These are phyloP conservation scores for Crossocerus cetratus DNA, from an alignment of 2,888 invertebrate species.

Conservation along the genomic window DNA sequence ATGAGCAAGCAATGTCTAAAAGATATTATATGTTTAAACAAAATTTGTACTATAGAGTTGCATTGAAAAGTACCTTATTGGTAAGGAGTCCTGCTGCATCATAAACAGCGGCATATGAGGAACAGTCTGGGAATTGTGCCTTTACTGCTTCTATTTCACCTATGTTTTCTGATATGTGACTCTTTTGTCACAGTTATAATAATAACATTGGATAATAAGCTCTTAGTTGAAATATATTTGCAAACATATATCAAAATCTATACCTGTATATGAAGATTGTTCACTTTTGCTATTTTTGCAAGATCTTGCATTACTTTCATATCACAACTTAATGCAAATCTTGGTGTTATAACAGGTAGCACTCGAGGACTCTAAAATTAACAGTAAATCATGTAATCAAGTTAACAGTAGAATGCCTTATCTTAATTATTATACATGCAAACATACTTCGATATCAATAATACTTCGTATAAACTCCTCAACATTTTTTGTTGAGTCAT, in stretches of 20 bases:
- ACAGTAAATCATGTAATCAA: not conserved
- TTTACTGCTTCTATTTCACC: slow-evolving; percentile 85
- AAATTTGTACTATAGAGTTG: not conserved
- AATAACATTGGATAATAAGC: not conserved
- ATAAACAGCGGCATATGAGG: slow-evolving; percentile 87
- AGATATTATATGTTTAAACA: slow-evolving; percentile 21
- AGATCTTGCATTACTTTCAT: slow-evolving; percentile 84
- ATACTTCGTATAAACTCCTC: slow-evolving; percentile 81
- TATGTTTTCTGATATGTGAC: slow-evolving; percentile 90
- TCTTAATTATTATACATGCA: not conserved
- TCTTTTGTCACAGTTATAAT: slow-evolving; percentile 78
- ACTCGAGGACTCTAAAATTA: slow-evolving; percentile 83
- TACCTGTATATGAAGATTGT: slow-evolving; percentile 88
- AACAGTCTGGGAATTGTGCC: slow-evolving; percentile 79
- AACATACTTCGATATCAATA: slow-evolving; percentile 23
- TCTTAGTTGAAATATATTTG: too few species aligned
- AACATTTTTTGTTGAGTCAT: slow-evolving; percentile 81
- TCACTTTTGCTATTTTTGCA: slow-evolving; percentile 82
- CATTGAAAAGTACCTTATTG: slow-evolving; percentile 80
- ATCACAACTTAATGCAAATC: slow-evolving; percentile 90
- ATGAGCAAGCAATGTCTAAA: slow-evolving; percentile 89
- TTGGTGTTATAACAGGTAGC: slow-evolving; percentile 88
- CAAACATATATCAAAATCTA: not conserved
- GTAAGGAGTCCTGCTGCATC: slow-evolving; percentile 86
- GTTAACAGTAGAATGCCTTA: not conserved